A percentile compares a stretch with the other conserved stretches of the same genome.
Conservation (phyloP, 2,797 vertebrate species). For the Fratercula arctica region DNA sequence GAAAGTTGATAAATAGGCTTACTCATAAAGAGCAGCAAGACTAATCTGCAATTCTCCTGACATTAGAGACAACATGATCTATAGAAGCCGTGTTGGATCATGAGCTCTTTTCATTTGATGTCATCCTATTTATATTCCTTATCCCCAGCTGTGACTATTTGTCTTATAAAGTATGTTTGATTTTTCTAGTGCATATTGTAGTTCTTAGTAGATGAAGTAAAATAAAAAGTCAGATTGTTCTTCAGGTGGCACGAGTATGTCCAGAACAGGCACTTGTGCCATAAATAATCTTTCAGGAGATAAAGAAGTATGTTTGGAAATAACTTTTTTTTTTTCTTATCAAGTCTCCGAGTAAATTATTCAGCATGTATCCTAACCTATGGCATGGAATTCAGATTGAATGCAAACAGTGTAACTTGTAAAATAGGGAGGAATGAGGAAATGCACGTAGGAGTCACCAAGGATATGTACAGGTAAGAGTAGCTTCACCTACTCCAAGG, state of each 20-base stretch:
- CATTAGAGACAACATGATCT: slow-evolving; percentile 57
- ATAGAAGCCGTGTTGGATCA: slow-evolving; percentile 63
- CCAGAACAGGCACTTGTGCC: not conserved
- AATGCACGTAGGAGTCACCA: not conserved
- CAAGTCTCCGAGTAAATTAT: not conserved
- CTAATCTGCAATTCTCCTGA: slow-evolving; percentile 58
- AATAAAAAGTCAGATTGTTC: slow-evolving; percentile 37
- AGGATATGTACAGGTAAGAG: not conserved
- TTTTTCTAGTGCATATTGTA: slow-evolving; percentile 39
- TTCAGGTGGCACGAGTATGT: not conserved
- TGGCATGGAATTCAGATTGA: not conserved
- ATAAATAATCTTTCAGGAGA: slow-evolving; percentile 18
- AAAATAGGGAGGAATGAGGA: not conserved
- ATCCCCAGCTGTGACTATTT: slow-evolving; percentile 51
- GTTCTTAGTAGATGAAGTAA: not conserved
- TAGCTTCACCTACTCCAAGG: not conserved
- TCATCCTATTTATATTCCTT: slow-evolving; percentile 59
- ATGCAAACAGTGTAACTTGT: not conserved
- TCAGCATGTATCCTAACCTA: not conserved
- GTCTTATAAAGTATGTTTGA: slow-evolving; percentile 28
- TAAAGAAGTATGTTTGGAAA: not conserved
- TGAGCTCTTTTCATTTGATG: slow-evolving; percentile 61
- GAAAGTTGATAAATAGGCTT: slow-evolving; percentile 51
- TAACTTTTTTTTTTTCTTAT: not conserved
- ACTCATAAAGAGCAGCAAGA: slow-evolving; percentile 37